Base-by-base conservation (phyloP, 2,113 vertebrate genomes). In the Chamaetylas fuelleborni region DNA sequence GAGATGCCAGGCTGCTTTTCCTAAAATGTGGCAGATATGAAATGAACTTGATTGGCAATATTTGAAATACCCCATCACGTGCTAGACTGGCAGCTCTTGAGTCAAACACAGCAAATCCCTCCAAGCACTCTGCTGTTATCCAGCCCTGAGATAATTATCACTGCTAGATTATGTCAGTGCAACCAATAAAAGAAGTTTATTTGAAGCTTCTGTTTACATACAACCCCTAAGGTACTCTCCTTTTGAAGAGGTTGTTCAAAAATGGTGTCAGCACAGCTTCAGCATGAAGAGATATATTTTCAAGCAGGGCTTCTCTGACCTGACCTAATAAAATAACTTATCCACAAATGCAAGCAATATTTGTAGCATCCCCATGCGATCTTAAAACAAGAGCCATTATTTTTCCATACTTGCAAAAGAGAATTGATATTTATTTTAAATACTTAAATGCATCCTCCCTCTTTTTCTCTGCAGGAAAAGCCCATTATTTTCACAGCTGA, bases 401-500 rank as follows among this genome's bases (percentile, higher is more conserved):
- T 94, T 73, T 72, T 73, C 71, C 15, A 36, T 90, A 92, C 96
- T 92, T 89, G 51, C 19, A 85, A 84, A 96, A 91, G 56, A 91
- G 65, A 91, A 82, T 72, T 88, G 36, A 85, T 96, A 97, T 96
- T 97, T 97, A 91, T 92, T 97, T 97, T 94, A 95, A 95, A 96
- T 61, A 86, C 62, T 50, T 50, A 79, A 47, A 74, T 65, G 36
- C 45, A 85, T 85, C 69, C 43, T 89, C 57, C 47, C 61, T 82
- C 69, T 79, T 95, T 93, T 90, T 86, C 87, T 88, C 93, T 93
- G 66, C 56, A 64, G 72, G 92, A 95, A 97, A 93, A 96, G 81
- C 14, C 67, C 13, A 3, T 74, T 97, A 97, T 97, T 98, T 97
- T 96, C 89, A 96, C 97, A 97, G 97, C 97, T 98, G 97, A 97